A percentile compares a stretch with the other conserved stretches of the same genome.
Conservation (phyloP, 2,113 vertebrate genomes). For the Climacteris rufus region DNA sequence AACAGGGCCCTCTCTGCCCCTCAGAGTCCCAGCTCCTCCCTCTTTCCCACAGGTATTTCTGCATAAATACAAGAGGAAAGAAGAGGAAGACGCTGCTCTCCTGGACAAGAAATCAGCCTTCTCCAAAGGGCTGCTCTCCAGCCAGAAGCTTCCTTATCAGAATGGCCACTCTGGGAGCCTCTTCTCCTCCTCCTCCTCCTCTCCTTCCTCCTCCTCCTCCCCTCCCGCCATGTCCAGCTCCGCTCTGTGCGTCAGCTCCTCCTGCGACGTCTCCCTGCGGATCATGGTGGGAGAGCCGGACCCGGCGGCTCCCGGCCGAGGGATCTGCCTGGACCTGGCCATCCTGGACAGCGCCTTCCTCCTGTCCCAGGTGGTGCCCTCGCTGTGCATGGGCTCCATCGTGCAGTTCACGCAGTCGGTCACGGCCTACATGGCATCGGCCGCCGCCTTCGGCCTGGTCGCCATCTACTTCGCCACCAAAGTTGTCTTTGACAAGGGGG, state of each 20-base stretch:
- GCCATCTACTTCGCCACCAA: slow-evolving; percentile 82
- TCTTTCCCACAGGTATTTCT: slow-evolving; percentile 74
- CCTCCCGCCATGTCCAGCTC: not conserved
- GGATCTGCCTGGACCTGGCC: slow-evolving; percentile 86
- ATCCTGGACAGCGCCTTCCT: slow-evolving; percentile 87
- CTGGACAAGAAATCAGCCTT: slow-evolving; percentile 55
- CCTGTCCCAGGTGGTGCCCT: slow-evolving; percentile 85
- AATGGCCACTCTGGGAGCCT: slow-evolving; percentile 37
- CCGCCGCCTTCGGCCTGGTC: slow-evolving; percentile 75
- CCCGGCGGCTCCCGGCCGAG: slow-evolving; percentile 44
- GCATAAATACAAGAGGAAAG: slow-evolving; percentile 69
- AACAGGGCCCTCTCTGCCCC: not conserved
- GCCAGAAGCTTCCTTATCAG: slow-evolving; percentile 55
- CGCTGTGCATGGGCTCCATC: slow-evolving; percentile 81
- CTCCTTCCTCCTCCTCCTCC: not conserved
- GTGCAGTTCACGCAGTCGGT: slow-evolving; percentile 83
- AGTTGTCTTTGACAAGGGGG: slow-evolving; percentile 79
- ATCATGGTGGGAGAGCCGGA: slow-evolving; percentile 59
- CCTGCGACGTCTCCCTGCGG: slow-evolving; percentile 64
- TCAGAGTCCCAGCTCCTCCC: not conserved
- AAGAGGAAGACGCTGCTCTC: slow-evolving; percentile 16
- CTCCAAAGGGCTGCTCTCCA: slow-evolving; percentile 43
- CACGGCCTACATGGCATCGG: slow-evolving; percentile 81
- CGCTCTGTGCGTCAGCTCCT: slow-evolving; percentile 60
- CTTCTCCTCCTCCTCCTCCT: not conserved